Percentiles rank a stretch among this genome's conserved stretches.
phyloP scores from a whole-genome alignment of 2,797 vertebrate genomes.

The Gallinago solitaria region DNA sequence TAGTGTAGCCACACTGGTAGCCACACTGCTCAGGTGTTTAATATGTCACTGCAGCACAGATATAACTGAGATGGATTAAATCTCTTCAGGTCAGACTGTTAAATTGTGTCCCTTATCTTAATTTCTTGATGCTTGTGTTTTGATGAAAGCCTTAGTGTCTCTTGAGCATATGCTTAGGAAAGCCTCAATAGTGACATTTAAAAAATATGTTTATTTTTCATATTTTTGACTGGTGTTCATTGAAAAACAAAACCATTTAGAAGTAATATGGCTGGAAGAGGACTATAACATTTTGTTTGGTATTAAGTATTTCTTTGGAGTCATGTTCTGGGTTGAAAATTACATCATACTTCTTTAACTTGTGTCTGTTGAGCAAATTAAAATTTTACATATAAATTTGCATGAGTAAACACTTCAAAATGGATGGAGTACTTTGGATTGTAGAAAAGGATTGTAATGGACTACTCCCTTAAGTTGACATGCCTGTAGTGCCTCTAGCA shows the following conservation, averaged over 20 bases:
- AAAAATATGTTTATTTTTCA: neutral
- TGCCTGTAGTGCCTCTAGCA: neutral
- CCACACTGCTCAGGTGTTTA: neutral
- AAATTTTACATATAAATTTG: neutral
- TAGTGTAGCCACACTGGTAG: neutral
- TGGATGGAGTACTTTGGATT: neutral
- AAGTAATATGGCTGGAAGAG: neutral
- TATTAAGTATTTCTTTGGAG: neutral
- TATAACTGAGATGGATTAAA: neutral
- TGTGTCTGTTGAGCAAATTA: neutral
- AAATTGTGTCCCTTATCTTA: neutral
- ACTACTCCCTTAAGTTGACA: neutral
- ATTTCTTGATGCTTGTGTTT: neutral
- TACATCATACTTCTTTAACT: neutral
- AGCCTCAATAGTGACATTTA: neutral
- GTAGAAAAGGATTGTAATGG: neutral
- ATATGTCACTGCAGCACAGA: neutral
- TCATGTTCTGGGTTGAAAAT: neutral
- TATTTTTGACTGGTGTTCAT: neutral
- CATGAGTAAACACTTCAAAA: neutral
- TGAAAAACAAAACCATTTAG: neutral
- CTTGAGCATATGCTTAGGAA: neutral
- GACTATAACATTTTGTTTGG: neutral
- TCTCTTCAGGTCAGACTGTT: neutral
- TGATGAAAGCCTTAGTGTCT: neutral